Conservation (phyloP, 2,113 vertebrate species). For the Cheirogaleus medius region DNA sequence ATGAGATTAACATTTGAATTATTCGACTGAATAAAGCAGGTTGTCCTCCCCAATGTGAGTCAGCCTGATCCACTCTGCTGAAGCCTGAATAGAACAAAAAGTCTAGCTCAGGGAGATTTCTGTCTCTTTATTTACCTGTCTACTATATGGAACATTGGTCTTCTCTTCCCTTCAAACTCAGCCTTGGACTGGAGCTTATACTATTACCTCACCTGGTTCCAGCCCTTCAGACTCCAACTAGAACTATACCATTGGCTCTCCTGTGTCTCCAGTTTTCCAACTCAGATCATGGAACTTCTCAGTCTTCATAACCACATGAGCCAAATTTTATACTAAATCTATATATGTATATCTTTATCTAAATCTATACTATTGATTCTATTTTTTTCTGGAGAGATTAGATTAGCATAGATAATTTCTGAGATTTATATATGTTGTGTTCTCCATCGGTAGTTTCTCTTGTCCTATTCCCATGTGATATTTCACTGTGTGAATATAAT, state of each 20-base stretch:
- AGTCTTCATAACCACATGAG: not conserved
- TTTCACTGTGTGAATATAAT: not conserved
- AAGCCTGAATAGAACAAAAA: too few species aligned
- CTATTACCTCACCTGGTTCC: too few species aligned
- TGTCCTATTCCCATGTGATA: not conserved
- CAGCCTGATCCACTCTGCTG: too few species aligned
- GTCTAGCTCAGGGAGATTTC: too few species aligned
- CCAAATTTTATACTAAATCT: not conserved
- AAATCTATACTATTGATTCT: not conserved
- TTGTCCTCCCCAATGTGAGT: too few species aligned
- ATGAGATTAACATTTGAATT: too few species aligned
- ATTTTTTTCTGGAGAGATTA: not conserved
- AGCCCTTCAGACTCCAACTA: too few species aligned
- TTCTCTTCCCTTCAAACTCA: too few species aligned
- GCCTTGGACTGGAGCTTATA: too few species aligned
- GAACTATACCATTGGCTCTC: not conserved
- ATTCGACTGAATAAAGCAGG: too few species aligned
- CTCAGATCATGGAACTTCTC: not conserved
- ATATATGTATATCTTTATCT: not conserved
- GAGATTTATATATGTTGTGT: not conserved
- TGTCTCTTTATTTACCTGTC: too few species aligned
- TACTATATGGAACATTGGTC: too few species aligned
- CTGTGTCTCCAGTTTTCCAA: not conserved
- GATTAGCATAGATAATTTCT: not conserved
- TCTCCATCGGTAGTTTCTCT: not conserved